Conservation (phyloP, 2,797 vertebrate species). For the Apogon talboti region DNA sequence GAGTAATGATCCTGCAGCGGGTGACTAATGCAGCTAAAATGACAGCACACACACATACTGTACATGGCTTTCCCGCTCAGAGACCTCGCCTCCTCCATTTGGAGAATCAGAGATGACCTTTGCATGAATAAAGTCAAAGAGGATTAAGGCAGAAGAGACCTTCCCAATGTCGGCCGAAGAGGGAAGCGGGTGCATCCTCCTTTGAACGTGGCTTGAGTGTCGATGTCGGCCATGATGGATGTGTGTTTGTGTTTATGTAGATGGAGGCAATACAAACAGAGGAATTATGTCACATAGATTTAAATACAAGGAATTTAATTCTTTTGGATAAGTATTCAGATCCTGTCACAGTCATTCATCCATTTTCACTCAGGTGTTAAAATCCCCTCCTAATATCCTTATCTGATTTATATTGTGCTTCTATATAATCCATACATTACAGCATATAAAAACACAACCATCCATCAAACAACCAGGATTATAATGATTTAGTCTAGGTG, state of each 20-base stretch:
- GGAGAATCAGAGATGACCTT: constrained; percentile 89
- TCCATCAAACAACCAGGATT: constrained; percentile 43
- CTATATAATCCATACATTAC: constrained; percentile 54
- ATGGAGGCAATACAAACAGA: constrained; percentile 2
- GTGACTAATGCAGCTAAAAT: constrained; percentile 24
- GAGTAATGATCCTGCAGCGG: constrained; percentile 15
- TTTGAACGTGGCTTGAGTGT: constrained; percentile 88
- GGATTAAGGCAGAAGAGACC: constrained; percentile 88
- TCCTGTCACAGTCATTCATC: constrained; percentile 22
- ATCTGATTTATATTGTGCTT: constrained; percentile 37
- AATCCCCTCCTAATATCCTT: constrained; percentile 49
- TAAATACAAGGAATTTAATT: constrained; percentile 15
- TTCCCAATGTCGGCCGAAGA: constrained; percentile 86
- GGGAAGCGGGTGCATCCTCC: constrained; percentile 87
- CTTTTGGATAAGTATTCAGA: constrained; percentile 19
- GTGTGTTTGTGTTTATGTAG: constrained; percentile 14
- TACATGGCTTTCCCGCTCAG: constrained; percentile 51
- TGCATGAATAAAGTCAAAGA: constrained; percentile 92
- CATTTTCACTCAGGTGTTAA: constrained; percentile 31
- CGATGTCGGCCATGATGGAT: constrained; percentile 78
- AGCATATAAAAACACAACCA: constrained; percentile 38
- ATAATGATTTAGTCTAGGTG: constrained; percentile 31
- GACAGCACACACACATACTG: neutral
- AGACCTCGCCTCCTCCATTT: constrained; percentile 79
- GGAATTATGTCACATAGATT: constrained; percentile 13